phyloP scores from a whole-genome alignment of 2,113 vertebrate genomes.

The Dascyllus trimaculatus region DNA sequence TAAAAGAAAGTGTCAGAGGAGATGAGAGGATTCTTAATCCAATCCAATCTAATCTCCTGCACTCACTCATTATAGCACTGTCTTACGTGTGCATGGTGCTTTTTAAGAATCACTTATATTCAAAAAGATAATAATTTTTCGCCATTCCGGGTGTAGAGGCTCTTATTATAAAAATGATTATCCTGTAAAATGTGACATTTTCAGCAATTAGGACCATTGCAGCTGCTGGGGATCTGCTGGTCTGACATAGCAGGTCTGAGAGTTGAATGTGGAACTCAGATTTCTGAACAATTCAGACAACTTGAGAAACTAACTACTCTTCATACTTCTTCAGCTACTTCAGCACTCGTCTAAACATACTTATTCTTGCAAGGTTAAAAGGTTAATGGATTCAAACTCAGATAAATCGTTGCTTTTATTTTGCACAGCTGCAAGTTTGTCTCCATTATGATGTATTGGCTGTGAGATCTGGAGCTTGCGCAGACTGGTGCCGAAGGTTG shows the following conservation, averaged over 20 bases:
- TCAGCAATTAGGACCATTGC: conserved; percentile 35
- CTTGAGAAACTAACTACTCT: conserved; percentile 44
- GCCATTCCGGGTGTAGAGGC: conserved; percentile 23
- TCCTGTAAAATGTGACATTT: conserved; percentile 56
- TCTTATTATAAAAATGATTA: conserved; percentile 50
- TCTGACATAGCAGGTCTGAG: conserved; percentile 14
- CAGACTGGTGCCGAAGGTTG: conserved; percentile 55
- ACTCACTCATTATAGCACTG: conserved; percentile 46
- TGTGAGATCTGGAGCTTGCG: conserved; percentile 20
- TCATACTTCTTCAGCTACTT: conserved; percentile 34
- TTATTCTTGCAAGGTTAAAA: conserved; percentile 56
- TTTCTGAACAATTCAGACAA: conserved; percentile 48
- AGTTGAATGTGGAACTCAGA: conserved; percentile 19
- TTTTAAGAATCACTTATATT: conserved; percentile 55
- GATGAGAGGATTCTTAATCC: conserved; percentile 56
- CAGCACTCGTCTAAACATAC: conserved; percentile 43
- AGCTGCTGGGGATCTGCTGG: conserved; percentile 12
- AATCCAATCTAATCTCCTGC: conserved; percentile 59
- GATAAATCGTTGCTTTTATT: conserved; percentile 58
- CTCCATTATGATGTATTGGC: conserved; percentile 43
- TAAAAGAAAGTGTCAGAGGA: conserved; percentile 57
- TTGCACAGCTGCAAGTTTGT: conserved; percentile 35
- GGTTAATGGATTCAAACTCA: conserved; percentile 54
- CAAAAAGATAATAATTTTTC: conserved; percentile 37
- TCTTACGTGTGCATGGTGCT: conserved; percentile 41